Evolutionary conservation across 2,113 vertebrate species (phyloP).

Genomic region (Zingel zingel): DNA sequence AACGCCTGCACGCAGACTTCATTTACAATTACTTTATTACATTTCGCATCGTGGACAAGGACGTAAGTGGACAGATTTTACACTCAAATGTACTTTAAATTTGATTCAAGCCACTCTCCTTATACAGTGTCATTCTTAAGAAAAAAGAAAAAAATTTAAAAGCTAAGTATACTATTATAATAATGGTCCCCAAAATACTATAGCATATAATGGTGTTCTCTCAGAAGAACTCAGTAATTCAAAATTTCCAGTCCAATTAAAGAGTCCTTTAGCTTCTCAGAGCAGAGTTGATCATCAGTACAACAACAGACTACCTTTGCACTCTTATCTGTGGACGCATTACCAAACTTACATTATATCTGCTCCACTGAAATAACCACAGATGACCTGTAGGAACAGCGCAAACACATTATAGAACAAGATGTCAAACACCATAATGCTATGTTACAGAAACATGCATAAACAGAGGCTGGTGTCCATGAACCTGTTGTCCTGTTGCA

Average conservation of each 20-base stretch:
- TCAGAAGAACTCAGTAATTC: not conserved
- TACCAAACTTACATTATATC: not conserved
- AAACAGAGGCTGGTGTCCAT: not conserved
- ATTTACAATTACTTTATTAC: slow-evolving; percentile 80
- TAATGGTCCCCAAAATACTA: not conserved
- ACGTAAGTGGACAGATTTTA: slow-evolving; percentile 77
- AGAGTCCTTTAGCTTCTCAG: not conserved
- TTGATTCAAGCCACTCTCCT: not conserved
- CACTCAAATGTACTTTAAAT: not conserved
- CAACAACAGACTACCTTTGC: not conserved
- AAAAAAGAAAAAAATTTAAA: not conserved
- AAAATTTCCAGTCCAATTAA: not conserved
- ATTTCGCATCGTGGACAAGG: slow-evolving; percentile 83
- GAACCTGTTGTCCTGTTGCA: not conserved
- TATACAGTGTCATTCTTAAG: not conserved
- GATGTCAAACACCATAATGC: not conserved
- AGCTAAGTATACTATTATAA: too few relatives aligned
- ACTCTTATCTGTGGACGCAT: not conserved
- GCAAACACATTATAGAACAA: not conserved
- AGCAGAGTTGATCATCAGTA: not conserved
- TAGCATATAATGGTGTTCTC: not conserved
- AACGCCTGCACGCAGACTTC: slow-evolving; percentile 37
- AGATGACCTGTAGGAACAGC: not conserved
- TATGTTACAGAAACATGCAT: not conserved
- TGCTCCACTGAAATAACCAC: not conserved